These are phyloP conservation scores for Eurytoma californica DNA, from an alignment of 2,888 invertebrate genomes.

Conservation along the genomic window DNA sequence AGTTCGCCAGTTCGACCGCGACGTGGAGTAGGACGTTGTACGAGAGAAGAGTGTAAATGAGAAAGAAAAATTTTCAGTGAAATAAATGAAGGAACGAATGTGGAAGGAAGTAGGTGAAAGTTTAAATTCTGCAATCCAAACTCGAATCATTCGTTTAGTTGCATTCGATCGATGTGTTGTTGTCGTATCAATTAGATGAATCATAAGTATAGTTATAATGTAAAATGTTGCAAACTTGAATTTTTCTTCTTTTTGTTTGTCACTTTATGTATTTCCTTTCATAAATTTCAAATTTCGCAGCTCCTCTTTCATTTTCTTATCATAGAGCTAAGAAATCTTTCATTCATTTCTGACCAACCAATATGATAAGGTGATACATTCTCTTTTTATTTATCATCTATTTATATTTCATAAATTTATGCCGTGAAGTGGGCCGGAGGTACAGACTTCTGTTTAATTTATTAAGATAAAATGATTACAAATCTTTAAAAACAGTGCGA, in stretches of 20 bases:
- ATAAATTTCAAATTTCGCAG: conserved; percentile 20
- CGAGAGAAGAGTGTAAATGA: too few species aligned
- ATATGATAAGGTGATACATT: neutral
- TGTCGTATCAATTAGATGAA: neutral
- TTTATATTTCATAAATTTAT: conserved; percentile 14
- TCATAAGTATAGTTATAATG: conserved; percentile 44
- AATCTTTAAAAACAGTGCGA: conserved; percentile 1
- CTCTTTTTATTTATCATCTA: conserved; percentile 40
- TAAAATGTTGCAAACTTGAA: conserved; percentile 37
- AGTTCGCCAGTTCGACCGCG: too few species aligned
- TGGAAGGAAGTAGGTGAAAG: neutral
- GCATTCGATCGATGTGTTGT: conserved; percentile 4
- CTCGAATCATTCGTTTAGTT: conserved; percentile 45
- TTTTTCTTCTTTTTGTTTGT: neutral
- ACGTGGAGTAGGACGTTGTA: too few species aligned
- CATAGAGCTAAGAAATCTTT: conserved; percentile 45
- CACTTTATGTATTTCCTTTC: neutral
- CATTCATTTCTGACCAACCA: neutral
- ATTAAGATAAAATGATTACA: conserved; percentile 45
- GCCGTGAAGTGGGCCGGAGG: conserved; percentile 58
- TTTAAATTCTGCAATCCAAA: conserved; percentile 29
- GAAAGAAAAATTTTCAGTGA: too few species aligned
- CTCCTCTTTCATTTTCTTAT: conserved; percentile 28
- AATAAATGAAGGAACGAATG: neutral
- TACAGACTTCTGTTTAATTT: conserved; percentile 42